Evolutionary conservation across 2,888 invertebrate species (phyloP), one percentile per base, ranked within the genome.

Genomic region (Agriotes lineatus): DNA sequence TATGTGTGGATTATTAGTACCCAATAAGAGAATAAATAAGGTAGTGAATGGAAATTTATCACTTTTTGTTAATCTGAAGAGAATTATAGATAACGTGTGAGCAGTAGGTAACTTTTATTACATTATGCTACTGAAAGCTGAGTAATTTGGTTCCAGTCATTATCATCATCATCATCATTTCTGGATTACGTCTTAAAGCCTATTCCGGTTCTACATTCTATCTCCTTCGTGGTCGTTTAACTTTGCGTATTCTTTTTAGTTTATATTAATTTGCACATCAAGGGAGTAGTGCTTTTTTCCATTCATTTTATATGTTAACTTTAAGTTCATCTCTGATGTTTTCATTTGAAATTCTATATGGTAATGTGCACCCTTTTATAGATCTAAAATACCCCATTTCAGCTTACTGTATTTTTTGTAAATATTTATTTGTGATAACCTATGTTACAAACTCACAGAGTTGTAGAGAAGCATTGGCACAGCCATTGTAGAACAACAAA

Each of bases 121-220:
- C n/a, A n/a, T n/a, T n/a, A n/a, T n/a, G n/a, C n/a, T n/a, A n/a
- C n/a, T n/a, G n/a, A n/a, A n/a, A n/a, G n/a, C n/a, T n/a, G n/a
- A n/a, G n/a, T n/a, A n/a, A n/a, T n/a, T n/a, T n/a, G n/a, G n/a
- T n/a, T n/a, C n/a, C n/a, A n/a, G n/a, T 39, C 39, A 39, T 39
- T n/a, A 39, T 39, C 39, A 39, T 10, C 39, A 14, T 39, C 39
- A 39, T 39, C 39, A 10, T 12, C 39, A 7, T 39, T 39, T n/a
- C 4, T 39, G n/a, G 39, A 39, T 39, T 3, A 39, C 3, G 14
- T n/a, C 14, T 10, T 39, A 39, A 39, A n/a, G 5, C 39, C 14
- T 39, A 14, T 39, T 39, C 14, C 39, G 39, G 39, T 39, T 39
- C 39, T 12, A 39, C n/a, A n/a, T 39, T 39, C 39, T n/a, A 39